These are phyloP conservation scores for Manacus vitellinus DNA, from an alignment of 2,113 vertebrate genomes.

Conservation along the genomic window DNA sequence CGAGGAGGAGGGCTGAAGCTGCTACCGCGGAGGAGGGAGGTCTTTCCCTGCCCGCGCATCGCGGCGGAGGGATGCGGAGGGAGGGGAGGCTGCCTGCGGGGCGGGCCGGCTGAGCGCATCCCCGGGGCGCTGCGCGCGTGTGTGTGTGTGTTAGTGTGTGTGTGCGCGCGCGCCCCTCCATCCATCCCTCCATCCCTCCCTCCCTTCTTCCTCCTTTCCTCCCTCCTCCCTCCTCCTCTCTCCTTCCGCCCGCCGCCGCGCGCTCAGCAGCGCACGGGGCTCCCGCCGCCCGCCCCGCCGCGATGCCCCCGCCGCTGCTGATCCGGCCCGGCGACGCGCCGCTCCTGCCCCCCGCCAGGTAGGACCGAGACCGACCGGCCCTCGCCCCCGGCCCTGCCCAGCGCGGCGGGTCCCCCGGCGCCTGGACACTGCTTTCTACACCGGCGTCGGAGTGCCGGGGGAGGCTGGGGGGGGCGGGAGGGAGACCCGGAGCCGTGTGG, in stretches of 20 bases:
- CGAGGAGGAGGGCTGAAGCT: background rate
- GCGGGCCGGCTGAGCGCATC: constrained; percentile 45
- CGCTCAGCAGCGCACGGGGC: background rate
- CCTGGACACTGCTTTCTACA: background rate
- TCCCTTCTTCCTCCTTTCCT: background rate
- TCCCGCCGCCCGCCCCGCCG: constrained; percentile 32
- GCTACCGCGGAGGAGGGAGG: background rate
- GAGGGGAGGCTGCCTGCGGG: constrained; percentile 1
- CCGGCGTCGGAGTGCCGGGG: background rate
- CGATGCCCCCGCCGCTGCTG: background rate
- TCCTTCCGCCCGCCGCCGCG: constrained; percentile 34
- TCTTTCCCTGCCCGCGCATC: background rate
- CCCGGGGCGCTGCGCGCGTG: background rate
- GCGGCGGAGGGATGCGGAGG: constrained; percentile 32
- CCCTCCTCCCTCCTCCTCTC: background rate
- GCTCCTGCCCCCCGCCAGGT: background rate
- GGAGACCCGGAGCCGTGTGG: background rate
- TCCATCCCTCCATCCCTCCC: background rate
- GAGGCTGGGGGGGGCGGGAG: background rate
- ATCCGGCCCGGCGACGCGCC: background rate
- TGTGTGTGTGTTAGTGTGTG: background rate
- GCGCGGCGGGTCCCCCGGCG: background rate
- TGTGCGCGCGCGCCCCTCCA: background rate
- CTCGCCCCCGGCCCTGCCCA: background rate
- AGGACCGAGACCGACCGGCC: background rate